Conservation (phyloP, 1,140 invertebrate genomes). For the Zaprionus inermis region DNA sequence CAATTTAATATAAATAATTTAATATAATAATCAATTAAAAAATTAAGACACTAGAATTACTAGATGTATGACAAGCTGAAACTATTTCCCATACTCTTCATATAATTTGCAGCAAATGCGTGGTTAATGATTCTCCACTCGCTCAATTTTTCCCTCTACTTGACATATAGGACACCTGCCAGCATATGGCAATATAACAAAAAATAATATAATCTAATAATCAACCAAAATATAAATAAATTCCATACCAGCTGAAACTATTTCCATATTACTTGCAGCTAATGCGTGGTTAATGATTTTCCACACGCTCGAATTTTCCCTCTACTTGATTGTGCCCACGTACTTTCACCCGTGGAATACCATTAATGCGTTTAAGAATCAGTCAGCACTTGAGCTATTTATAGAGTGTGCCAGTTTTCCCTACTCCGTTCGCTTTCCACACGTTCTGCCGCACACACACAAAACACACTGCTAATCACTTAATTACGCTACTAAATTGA, state of each 20-base stretch:
- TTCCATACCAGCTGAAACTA: too few species aligned
- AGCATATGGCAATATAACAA: too few species aligned
- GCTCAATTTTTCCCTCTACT: neutral
- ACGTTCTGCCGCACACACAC: neutral
- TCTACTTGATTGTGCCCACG: neutral
- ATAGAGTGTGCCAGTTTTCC: neutral
- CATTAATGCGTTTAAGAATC: neutral
- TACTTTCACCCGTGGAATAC: neutral
- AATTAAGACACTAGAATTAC: too few species aligned
- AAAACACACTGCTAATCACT: constrained; percentile 8
- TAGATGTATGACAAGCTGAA: too few species aligned
- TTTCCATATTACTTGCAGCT: neutral
- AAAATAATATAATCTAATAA: too few species aligned
- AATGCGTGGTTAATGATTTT: neutral
- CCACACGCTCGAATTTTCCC: neutral
- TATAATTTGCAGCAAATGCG: neutral
- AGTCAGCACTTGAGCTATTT: neutral
- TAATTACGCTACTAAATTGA: constrained; percentile 17
- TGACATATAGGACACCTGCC: too few species aligned
- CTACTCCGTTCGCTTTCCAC: neutral
- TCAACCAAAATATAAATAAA: too few species aligned
- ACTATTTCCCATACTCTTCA: too few species aligned
- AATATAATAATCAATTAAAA: too few species aligned
- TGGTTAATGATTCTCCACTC: neutral
- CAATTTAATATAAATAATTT: too few species aligned